phyloP scores from a whole-genome alignment of 1,140 invertebrate genomes.

The Drosophila santomea region DNA sequence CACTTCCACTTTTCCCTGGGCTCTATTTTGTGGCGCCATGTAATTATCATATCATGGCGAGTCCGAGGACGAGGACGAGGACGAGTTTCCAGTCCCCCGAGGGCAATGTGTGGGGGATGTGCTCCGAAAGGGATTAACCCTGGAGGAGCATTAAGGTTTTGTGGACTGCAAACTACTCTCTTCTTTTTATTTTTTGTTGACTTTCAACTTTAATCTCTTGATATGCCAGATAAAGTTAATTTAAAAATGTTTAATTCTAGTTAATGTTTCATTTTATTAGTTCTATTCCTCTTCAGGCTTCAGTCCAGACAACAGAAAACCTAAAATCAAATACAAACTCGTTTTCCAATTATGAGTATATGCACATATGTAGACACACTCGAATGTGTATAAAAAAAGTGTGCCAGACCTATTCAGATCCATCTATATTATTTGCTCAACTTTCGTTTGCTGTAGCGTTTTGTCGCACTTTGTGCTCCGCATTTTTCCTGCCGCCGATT shows the following conservation, averaged over 20 bases:
- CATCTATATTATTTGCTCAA: conserved; percentile 33
- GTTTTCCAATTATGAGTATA: conserved; percentile 36
- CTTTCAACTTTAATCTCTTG: background rate
- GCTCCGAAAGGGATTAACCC: conserved; percentile 53
- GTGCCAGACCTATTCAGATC: conserved; percentile 6
- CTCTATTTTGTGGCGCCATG: conserved; percentile 64
- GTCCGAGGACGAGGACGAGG: conserved; percentile 31
- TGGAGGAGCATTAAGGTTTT: conserved; percentile 19
- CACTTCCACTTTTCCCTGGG: conserved; percentile 28
- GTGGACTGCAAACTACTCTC: conserved; percentile 10
- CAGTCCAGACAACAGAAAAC: conserved; percentile 22
- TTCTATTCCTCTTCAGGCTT: background rate
- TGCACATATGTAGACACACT: background rate
- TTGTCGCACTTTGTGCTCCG: conserved; percentile 41
- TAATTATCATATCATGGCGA: conserved; percentile 77
- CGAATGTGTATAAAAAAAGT: conserved; percentile 17
- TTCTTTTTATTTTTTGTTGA: background rate
- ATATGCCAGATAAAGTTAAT: no score
- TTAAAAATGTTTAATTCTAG: no score
- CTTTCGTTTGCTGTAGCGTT: conserved; percentile 39
- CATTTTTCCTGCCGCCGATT: conserved; percentile 46
- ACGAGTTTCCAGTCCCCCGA: conserved; percentile 48
- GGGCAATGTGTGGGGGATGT: conserved; percentile 57
- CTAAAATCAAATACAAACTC: conserved; percentile 62
- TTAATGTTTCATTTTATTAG: background rate